Percentiles rank a stretch among this genome's conserved stretches.
These are phyloP conservation scores for Ormyrus rosae DNA, from an alignment of 2,888 invertebrate species.

Conservation along the genomic window DNA sequence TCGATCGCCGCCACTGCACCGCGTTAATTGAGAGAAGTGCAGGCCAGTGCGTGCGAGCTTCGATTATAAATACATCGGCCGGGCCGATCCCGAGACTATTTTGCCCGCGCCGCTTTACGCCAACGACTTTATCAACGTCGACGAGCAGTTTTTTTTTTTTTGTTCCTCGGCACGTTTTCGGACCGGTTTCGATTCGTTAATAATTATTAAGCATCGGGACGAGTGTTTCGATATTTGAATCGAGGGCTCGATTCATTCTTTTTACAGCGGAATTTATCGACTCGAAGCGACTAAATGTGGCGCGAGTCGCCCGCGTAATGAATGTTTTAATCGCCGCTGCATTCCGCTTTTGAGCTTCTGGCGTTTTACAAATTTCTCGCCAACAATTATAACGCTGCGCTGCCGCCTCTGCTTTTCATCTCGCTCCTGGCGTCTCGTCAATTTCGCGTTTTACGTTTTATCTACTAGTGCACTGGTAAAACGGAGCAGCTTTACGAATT, in stretches of 20 bases:
- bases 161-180: background rate
- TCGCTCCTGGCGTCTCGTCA: too few relatives aligned
- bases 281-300: conserved; percentile 24
- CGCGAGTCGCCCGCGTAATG: background rate
- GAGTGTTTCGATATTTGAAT: conserved; percentile 19
- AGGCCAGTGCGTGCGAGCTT: too few relatives aligned
- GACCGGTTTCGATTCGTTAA: conserved; percentile 30
- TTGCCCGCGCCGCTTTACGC: background rate
- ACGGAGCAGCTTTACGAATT: too few relatives aligned
- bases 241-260: conserved; percentile 14
- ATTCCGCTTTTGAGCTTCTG: background rate
- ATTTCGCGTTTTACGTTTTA: too few relatives aligned
- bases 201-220: conserved; percentile 20
- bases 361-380: conserved; percentile 19
- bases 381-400: background rate
- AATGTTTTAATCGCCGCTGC: conserved; percentile 40
- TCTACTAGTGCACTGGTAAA: too few relatives aligned
- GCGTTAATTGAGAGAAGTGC: background rate
- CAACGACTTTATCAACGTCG: conserved; percentile 38
- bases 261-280: conserved; percentile 41
- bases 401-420: too few relatives aligned
- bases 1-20: background rate
- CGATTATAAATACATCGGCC: too few relatives aligned
- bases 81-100: too few relatives aligned
- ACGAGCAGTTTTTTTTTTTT: background rate